Evolutionary conservation across 1,140 invertebrate species (phyloP).

Genomic region (Pseudachorutes palmiensis): DNA sequence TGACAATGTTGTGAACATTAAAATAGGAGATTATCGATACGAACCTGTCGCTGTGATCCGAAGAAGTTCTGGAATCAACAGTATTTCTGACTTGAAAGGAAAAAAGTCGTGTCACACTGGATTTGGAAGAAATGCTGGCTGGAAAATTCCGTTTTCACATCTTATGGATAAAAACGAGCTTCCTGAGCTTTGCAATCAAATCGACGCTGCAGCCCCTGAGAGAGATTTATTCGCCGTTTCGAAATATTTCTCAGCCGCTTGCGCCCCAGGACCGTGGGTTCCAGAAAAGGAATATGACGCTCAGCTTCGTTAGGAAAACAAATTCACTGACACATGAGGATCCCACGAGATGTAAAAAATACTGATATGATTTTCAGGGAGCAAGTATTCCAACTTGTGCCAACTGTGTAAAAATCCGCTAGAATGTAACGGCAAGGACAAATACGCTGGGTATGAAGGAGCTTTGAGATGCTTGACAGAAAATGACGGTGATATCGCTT

Average conservation of each 20-base stretch:
- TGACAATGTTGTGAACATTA: constrained; percentile 24
- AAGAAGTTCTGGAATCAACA: constrained; percentile 56
- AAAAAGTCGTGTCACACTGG: constrained; percentile 70
- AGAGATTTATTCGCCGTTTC: constrained; percentile 64
- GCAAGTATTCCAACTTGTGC: constrained; percentile 62
- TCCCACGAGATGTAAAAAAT: background rate
- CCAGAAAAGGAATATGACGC: constrained; percentile 57
- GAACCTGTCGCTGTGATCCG: constrained; percentile 67
- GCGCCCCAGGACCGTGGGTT: constrained; percentile 68
- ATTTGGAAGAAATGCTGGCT: constrained; percentile 61
- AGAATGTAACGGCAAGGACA: constrained; percentile 68
- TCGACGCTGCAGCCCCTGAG: constrained; percentile 57
- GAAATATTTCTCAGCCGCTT: constrained; percentile 62
- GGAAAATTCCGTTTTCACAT: constrained; percentile 52
- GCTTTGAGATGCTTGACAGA: constrained; percentile 68
- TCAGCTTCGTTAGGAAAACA: constrained; percentile 54
- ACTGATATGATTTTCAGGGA: constrained; percentile 47
- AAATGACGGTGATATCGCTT: constrained; percentile 69
- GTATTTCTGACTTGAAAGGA: constrained; percentile 55
- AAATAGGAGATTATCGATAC: constrained; percentile 58
- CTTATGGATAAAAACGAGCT: constrained; percentile 59
- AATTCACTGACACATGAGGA: background rate
- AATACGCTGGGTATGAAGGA: constrained; percentile 71
- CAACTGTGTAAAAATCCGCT: constrained; percentile 61
- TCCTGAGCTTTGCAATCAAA: constrained; percentile 54